Evolutionary conservation across 2,797 vertebrate genomes (phyloP).

Genomic region (Synanceia verrucosa): DNA sequence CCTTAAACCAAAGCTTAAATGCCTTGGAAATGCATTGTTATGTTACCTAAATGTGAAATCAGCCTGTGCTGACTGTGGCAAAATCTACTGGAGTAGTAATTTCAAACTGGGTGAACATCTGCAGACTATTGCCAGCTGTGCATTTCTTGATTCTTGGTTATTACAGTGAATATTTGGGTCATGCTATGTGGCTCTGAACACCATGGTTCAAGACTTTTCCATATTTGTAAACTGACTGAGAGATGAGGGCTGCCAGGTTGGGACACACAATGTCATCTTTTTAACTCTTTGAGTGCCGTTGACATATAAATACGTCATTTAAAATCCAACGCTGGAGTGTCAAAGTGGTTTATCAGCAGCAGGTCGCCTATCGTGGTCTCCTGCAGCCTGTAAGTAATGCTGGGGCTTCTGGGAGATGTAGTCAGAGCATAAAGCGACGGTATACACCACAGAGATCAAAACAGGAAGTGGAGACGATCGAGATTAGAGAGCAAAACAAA

Average conservation of each 20-base stretch:
- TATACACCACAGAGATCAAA: too few relatives aligned
- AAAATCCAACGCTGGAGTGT: too few relatives aligned
- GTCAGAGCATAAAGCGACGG: too few relatives aligned
- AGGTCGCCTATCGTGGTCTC: too few relatives aligned
- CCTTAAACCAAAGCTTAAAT: conserved; percentile 8
- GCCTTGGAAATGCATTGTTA: neutral
- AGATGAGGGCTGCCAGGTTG: conserved; percentile 14
- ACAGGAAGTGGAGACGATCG: too few relatives aligned
- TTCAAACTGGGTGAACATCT: neutral
- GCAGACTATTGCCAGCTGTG: neutral
- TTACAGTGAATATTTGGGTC: neutral
- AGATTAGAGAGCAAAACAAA: too few relatives aligned
- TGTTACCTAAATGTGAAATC: conserved; percentile 5
- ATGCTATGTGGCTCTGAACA: neutral
- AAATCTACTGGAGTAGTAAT: conserved; percentile 8
- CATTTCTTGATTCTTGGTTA: neutral
- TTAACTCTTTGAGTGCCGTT: too few relatives aligned
- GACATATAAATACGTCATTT: too few relatives aligned
- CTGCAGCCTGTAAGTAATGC: too few relatives aligned
- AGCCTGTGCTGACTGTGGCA: neutral
- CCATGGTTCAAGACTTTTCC: neutral
- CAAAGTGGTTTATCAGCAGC: too few relatives aligned
- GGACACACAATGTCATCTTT: conserved; percentile 9
- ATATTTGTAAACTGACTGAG: conserved; percentile 28
- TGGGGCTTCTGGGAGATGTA: too few relatives aligned